These are phyloP conservation scores for Vanessa tameamea DNA, from an alignment of 1,140 invertebrate species.

Conservation along the genomic window DNA sequence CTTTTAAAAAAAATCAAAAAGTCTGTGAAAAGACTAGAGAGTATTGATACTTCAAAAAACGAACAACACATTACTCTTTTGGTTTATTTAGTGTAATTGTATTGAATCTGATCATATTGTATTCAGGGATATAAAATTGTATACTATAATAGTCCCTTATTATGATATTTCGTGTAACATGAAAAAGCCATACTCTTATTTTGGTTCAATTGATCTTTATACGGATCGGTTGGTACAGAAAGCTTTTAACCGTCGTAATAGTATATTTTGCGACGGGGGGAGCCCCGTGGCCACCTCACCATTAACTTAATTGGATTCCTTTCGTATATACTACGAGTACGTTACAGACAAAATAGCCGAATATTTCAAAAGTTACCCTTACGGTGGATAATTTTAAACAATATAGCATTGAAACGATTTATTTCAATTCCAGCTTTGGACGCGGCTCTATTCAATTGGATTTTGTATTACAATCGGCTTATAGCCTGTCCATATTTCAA, in stretches of 20 bases:
- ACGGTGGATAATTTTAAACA: neutral
- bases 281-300: conserved; percentile 26
- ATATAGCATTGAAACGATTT: too few species aligned
- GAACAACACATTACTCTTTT: too few species aligned
- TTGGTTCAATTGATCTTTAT: conserved; percentile 31
- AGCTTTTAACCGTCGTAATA: conserved; percentile 52
- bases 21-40: too few species aligned
- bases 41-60: too few species aligned
- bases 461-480: too few species aligned
- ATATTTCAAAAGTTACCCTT: conserved; percentile 23
- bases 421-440: too few species aligned
- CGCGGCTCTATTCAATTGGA: too few species aligned
- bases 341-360: neutral
- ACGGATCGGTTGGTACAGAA: conserved; percentile 42
- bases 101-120: neutral
- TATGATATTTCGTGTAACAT: conserved; percentile 24
- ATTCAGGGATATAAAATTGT: neutral
- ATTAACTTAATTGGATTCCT: conserved; percentile 57
- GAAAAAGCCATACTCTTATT: conserved; percentile 47
- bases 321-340: conserved; percentile 38
- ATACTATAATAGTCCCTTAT: neutral
- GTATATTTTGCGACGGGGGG: conserved; percentile 42
- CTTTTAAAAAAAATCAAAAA: too few species aligned
- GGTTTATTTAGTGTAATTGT: neutral
- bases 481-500: too few species aligned